phyloP scores from a whole-genome alignment of 2,888 invertebrate species.

The Nebria brevicollis region DNA sequence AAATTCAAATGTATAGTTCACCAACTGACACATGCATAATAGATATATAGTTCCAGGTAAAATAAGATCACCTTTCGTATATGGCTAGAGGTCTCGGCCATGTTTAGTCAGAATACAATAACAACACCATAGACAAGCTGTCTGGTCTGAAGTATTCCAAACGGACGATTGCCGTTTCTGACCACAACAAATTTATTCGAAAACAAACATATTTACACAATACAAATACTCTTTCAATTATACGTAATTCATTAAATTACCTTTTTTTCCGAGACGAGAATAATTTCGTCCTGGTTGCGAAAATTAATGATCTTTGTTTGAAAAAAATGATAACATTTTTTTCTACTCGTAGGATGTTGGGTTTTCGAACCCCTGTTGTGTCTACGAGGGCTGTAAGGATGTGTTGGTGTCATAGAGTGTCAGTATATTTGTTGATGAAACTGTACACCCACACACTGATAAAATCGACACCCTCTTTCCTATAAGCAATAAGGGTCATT shows the following conservation, averaged over 20 bases:
- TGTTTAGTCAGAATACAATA: neutral
- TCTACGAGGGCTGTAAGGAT: neutral
- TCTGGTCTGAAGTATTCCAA: slow-evolving; percentile 16
- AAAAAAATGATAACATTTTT: neutral
- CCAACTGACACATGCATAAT: neutral
- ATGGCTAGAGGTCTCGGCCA: neutral
- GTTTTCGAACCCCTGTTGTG: neutral
- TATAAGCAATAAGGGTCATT: slow-evolving; percentile 29
- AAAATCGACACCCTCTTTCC: slow-evolving; percentile 28
- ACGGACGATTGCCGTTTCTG: neutral
- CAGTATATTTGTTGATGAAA: slow-evolving; percentile 5
- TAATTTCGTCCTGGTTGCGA: slow-evolving; percentile 4
- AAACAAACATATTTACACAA: neutral
- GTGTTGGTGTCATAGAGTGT: neutral
- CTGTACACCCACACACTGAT: slow-evolving; percentile 26
- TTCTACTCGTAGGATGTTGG: neutral
- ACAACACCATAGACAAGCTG: slow-evolving; percentile 24
- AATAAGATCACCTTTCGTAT: neutral
- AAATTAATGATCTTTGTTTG: neutral
- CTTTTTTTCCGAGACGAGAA: neutral
- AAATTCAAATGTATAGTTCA: neutral
- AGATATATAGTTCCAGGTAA: slow-evolving; percentile 1
- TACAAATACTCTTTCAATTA: neutral
- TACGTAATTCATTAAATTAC: no score
- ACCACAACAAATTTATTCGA: neutral